Base-by-base conservation (phyloP, 2,888 invertebrate species). In the Athalia rosae region DNA sequence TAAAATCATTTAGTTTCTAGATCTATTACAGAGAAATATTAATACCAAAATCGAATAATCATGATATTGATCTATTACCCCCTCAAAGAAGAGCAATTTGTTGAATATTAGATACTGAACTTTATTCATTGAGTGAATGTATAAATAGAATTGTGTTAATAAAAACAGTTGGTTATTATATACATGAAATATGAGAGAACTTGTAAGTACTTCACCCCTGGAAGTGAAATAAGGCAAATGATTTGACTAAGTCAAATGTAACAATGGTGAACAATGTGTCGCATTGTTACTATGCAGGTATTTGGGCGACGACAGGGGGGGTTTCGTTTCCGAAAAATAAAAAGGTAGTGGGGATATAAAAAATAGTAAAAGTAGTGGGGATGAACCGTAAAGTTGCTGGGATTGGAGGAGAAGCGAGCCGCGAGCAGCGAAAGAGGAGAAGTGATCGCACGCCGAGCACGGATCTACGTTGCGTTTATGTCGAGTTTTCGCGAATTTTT, bases 361-460 rank as follows among this genome's bases (percentile, higher is more conserved):
- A 28, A 74, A 74, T 74, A 74, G 74, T 74, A 59, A 74, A 73
- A 74, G 62, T 74, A 41, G 74, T 61, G 74, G 74, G 74, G 74
- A 71, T 74, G 62, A 62, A 62, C 48, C 48, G 74, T 74, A 74
- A 62, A 74, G 74, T 74, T 56, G 76, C 56, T 53, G 66, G 73
- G 62, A 62, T 53, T 56, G 11, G 64, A 41, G 48, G 77, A 62
- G 79, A 66, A 77, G 78, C 28, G 62, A 81, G 79, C 45, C 61
- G 81, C 74, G 71, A 71, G 56, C 48, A 63, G 58, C 78, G 78
- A 78, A 62, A 62, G 76, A 76, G 77, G 79, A 77, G 78, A 59
- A 81, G 82, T 82, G 83, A 86, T 83, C 82, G 82, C 82, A 85
- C 83, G 84, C 83, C 81, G 81, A 81, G 79, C 80, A 62, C 61